Base-by-base conservation (phyloP, 2,888 invertebrate species). In the Coelinius sp. region DNA sequence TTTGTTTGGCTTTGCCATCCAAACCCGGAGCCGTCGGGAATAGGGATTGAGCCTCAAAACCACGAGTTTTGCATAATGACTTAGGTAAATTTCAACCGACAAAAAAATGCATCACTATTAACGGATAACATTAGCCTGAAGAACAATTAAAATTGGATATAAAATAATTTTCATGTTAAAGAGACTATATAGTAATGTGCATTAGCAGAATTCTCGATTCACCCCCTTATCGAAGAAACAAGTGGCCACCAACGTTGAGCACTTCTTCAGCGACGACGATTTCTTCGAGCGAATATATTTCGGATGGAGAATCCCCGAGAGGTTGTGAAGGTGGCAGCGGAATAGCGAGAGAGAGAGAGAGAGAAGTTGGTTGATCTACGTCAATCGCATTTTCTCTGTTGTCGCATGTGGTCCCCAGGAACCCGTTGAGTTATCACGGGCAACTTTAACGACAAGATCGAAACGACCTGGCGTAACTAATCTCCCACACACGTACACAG, bases 1-100 rank as follows among this genome's bases (percentile, higher is more conserved):
- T 87, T 87, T 87, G 87, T 87, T 87, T 87, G 87, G 87, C 87
- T 87, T 86, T 84, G 84, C 86, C 84, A n/a, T n/a, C n/a, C n/a
- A n/a, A 79, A 81, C 83, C 83, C 80, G 83, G 24, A 79, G 79
- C 81, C 78, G 82, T 84, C 83, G 85, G 86, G 82, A 85, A 86
- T 85, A 86, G 85, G 85, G 84, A 86, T 86, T 82, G 86, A 85
- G 83, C 83, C 84, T 84, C 81, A 68, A 59, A 83, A 81, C 85
- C 83, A 85, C 85, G 83, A 85, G 85, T 85, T 85, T 85, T 85
- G 84, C 85, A 85, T 85, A 86, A 86, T 86, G 84, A 84, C 77
- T 73, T 80, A 81, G 82, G 85, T 85, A 85, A 86, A 86, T 86
- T 85, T 80, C n/a, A 80, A 53, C 24, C 12, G 53, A 24, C 25